Conservation (phyloP, 2,113 vertebrate genomes). For the Zosterops pallidus region DNA sequence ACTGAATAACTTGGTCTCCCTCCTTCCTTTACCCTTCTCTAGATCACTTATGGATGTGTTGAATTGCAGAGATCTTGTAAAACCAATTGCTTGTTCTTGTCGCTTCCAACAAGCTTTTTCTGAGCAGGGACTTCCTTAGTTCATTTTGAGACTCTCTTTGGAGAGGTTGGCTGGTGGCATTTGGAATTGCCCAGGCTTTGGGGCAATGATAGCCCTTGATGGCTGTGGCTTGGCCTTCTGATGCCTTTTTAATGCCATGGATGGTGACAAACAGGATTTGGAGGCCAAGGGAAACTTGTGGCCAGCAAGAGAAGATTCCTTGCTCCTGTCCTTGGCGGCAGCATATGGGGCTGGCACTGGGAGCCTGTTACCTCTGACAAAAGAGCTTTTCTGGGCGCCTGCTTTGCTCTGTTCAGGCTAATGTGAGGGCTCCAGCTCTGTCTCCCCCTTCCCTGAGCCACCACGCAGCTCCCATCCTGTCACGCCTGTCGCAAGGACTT, state of each 20-base stretch:
- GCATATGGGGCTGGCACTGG: background rate
- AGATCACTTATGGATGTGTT: background rate
- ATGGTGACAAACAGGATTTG: background rate
- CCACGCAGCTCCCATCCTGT: background rate
- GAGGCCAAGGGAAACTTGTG: background rate
- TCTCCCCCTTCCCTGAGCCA: background rate
- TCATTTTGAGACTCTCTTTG: background rate
- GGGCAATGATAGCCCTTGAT: background rate
- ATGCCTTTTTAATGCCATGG: accelerated
- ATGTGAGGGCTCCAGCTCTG: background rate
- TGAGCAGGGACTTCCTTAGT: background rate
- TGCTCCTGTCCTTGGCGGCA: background rate
- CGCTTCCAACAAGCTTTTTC: background rate
- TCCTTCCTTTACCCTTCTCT: background rate
- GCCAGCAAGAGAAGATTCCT: accelerated
- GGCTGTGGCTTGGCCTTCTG: background rate
- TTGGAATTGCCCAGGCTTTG: background rate
- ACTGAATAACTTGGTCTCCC: background rate
- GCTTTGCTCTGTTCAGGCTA: background rate
- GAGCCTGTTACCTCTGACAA: background rate
- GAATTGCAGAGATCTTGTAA: background rate
- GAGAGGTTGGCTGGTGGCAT: background rate
- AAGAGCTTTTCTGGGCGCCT: background rate
- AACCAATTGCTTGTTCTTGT: background rate
- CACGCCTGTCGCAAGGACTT: slow-evolving; percentile 44